Evolutionary conservation across 2,888 invertebrate genomes (phyloP).

Genomic region (Lithophane semibrunnea): DNA sequence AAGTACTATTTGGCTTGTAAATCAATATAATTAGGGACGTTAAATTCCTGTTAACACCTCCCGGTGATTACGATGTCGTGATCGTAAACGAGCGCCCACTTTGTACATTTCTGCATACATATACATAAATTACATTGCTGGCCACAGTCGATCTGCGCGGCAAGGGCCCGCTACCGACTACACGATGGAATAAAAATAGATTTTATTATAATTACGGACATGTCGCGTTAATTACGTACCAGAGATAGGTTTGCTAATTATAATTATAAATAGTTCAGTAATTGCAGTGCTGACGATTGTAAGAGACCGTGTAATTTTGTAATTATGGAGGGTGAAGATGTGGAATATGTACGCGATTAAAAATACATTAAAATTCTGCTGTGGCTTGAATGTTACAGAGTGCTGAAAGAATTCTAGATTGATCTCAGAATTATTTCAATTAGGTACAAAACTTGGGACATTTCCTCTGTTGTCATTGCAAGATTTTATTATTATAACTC

Average conservation of each 20-base stretch:
- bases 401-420: background rate
- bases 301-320: background rate
- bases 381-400: background rate
- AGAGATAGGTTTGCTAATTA: conserved; percentile 38
- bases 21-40: conserved; percentile 76
- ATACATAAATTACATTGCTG: conserved; percentile 74
- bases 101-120: conserved; percentile 73
- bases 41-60: conserved; percentile 75
- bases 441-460: background rate
- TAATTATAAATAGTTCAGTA: conserved; percentile 24
- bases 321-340: background rate
- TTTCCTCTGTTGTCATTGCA: background rate
- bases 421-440: background rate
- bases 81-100: conserved; percentile 70
- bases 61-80: conserved; percentile 69
- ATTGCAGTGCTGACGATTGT: conserved; percentile 22
- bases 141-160: conserved; percentile 44
- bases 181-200: conserved; percentile 63
- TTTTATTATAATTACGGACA: conserved; percentile 57
- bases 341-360: background rate
- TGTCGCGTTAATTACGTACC: conserved; percentile 44
- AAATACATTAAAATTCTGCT: background rate
- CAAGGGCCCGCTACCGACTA: conserved; percentile 53
- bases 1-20: conserved; percentile 69
- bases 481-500: background rate